phyloP scores from a whole-genome alignment of 1,140 invertebrate genomes.

The Nomia melanderi region DNA sequence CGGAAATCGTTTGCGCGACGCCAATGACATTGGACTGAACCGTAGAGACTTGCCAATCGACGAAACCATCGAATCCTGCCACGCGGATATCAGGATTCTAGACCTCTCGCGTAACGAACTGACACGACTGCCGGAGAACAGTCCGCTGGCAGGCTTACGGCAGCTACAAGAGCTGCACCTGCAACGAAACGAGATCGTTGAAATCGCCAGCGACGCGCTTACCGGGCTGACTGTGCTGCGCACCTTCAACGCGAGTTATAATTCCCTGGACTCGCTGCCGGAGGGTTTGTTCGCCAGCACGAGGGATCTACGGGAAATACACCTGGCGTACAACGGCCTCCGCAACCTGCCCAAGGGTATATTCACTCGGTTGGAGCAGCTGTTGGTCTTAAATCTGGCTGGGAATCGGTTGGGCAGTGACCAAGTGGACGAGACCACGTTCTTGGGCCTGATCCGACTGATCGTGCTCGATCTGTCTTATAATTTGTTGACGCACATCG shows the following conservation, averaged over 20 bases:
- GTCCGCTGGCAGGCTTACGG: slow-evolving; percentile 86
- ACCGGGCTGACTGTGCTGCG: slow-evolving; percentile 87
- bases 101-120: slow-evolving; percentile 91
- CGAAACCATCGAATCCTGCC: slow-evolving; percentile 74
- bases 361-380: slow-evolving; percentile 90
- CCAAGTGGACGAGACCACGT: slow-evolving; percentile 91
- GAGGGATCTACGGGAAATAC: slow-evolving; percentile 90
- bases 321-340: slow-evolving; percentile 90
- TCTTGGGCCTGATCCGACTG: slow-evolving; percentile 90
- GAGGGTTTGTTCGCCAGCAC: slow-evolving; percentile 89
- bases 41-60: slow-evolving; percentile 77
- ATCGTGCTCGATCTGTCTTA: slow-evolving; percentile 92
- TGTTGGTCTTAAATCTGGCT: slow-evolving; percentile 92
- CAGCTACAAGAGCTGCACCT: slow-evolving; percentile 89
- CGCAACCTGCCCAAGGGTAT: slow-evolving; percentile 89
- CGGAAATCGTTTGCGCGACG: slow-evolving; percentile 87
- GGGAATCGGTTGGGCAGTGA: slow-evolving; percentile 92
- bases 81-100: slow-evolving; percentile 85
- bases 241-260: slow-evolving; percentile 92
- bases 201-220: slow-evolving; percentile 89
- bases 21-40: slow-evolving; percentile 87
- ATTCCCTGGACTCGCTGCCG: slow-evolving; percentile 88
- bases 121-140: slow-evolving; percentile 85
- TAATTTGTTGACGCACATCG: slow-evolving; percentile 90
- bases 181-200: slow-evolving; percentile 91